Base-by-base conservation (phyloP, 2,797 vertebrate genomes). In the Tragopan temminckii region DNA sequence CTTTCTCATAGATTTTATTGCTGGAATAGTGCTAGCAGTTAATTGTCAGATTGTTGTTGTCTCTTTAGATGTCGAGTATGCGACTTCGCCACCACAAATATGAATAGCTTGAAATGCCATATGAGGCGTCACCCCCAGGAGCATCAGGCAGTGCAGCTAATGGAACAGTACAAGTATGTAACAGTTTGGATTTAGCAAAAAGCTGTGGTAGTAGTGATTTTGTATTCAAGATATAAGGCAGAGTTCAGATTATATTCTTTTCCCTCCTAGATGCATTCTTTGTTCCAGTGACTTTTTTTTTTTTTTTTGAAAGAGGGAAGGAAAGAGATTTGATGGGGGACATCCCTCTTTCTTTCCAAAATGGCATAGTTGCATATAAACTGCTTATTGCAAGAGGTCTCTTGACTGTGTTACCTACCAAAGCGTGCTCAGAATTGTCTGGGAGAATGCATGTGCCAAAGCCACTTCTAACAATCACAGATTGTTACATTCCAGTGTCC, bases 71-170 rank as follows among this genome's bases (percentile, higher is more conserved):
- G 98, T 95, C 98, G 97, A 78, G 97, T 98, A 95, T 99, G 99
- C 83, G 98, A 98, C 95, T 99, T 99, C 83, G 98, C 98, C 96
- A 98, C 98, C 94, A 98, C 98, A 96, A 99, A 98, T 95, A 98
- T 98, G 98, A 98, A 98, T 98, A 99, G 98, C 95, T 97, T 99
- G 87, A 99, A 99, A 98, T 98, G 98, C 96, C 98, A 99, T 97
- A 98, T 99, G 98, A 98, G 98, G 96, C 97, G 97, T 46, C 98
- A 98, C 95, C 98, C 98, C 20, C 98, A 99, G 98, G 98, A 99
- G 92, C 98, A 98, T 67, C 98, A 99, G 97, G 98, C 98, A 11
- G 98, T 98, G 96, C 98, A 98, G 97, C 98, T 98, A 71, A 97
- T 98, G 96, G 98, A 99, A 94, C 98, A 99, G 97, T 99, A 98